Evolutionary conservation across 2,797 vertebrate genomes (phyloP).

Genomic region (Apogon talboti): DNA sequence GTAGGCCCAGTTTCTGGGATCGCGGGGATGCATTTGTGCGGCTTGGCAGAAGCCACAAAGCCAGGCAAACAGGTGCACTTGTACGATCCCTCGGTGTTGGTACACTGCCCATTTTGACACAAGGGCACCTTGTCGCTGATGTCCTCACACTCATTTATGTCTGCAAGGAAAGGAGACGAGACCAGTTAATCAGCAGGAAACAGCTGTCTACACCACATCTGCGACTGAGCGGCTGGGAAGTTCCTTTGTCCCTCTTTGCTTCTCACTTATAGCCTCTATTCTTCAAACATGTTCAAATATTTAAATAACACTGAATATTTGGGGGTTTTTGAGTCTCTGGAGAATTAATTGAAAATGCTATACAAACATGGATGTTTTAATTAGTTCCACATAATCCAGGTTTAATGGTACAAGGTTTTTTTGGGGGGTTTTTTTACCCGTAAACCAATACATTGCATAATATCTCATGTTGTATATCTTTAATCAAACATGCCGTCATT

Average conservation of each 20-base stretch:
- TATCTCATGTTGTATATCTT: constrained; percentile 39
- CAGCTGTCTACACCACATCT: constrained; percentile 53
- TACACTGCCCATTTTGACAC: constrained; percentile 88
- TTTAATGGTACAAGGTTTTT: constrained; percentile 21
- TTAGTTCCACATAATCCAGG: constrained; percentile 29
- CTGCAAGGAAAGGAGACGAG: constrained; percentile 73
- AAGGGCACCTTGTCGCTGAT: constrained; percentile 86
- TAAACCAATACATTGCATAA: constrained; percentile 24
- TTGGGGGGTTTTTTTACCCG: constrained; percentile 11
- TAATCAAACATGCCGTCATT: constrained; percentile 63
- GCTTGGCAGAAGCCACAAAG: constrained; percentile 84
- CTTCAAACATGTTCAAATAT: neutral
- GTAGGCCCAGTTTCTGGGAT: constrained; percentile 59
- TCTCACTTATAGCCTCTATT: neutral
- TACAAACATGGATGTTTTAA: constrained; percentile 30
- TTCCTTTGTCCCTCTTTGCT: neutral
- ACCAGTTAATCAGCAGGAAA: constrained; percentile 38
- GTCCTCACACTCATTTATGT: constrained; percentile 94
- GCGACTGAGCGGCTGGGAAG: constrained; percentile 39
- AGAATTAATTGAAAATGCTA: neutral
- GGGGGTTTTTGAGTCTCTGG: neutral
- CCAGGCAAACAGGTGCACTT: constrained; percentile 89
- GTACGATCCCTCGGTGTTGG: constrained; percentile 94
- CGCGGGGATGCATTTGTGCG: constrained; percentile 87
- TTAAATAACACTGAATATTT: neutral